Evolutionary conservation across 1,140 invertebrate genomes (phyloP).

Genomic region (Venturia canescens): DNA sequence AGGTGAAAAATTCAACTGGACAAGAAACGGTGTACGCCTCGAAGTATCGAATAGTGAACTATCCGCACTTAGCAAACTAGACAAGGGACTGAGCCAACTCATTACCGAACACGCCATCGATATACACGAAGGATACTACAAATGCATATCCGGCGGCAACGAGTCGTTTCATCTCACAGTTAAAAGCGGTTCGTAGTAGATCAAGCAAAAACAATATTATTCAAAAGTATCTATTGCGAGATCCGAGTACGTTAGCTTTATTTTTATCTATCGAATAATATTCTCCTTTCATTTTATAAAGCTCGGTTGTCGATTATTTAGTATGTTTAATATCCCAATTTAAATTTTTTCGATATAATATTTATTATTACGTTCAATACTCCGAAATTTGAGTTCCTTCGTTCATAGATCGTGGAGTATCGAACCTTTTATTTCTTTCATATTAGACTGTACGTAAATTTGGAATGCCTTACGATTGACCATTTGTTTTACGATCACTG

Average conservation of each 20-base stretch:
- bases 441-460: no score
- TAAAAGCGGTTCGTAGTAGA: conserved; percentile 68
- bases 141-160: conserved; percentile 62
- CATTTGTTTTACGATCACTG: no score
- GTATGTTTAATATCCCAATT: no score
- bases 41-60: conserved; percentile 62
- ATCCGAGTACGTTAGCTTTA: no score
- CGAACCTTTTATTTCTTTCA: no score
- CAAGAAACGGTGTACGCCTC: conserved; percentile 67
- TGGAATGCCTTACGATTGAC: no score
- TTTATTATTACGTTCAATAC: no score
- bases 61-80: conserved; percentile 54
- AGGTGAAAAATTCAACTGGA: conserved; percentile 65
- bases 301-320: no score
- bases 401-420: no score
- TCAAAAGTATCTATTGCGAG: neutral
- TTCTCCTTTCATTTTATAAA: no score
- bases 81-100: conserved; percentile 59
- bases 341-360: no score
- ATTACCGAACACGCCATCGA: conserved; percentile 59
- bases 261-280: neutral
- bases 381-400: no score
- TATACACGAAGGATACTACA: conserved; percentile 70
- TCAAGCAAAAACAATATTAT: conserved; percentile 35
- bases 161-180: conserved; percentile 64